Evolutionary conservation across 2,113 vertebrate species (phyloP).

Genomic region (Elephas maximus): DNA sequence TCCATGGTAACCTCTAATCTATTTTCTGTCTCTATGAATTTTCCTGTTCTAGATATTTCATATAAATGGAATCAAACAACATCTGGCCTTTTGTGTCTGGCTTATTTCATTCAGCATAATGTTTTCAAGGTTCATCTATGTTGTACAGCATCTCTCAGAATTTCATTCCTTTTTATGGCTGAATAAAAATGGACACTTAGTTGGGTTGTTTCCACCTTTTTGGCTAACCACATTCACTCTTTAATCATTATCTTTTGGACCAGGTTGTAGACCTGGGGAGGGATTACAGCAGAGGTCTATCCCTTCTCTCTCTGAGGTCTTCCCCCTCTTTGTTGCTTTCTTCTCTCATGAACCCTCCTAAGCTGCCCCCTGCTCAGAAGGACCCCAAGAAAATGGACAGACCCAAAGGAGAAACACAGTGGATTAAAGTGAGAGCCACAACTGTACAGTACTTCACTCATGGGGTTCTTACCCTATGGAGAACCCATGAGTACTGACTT

Average conservation of each 20-base stretch:
- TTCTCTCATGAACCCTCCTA: not conserved
- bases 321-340: not conserved
- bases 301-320: not conserved
- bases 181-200: not conserved
- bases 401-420: not conserved
- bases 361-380: not conserved
- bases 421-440: not conserved
- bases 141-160: not conserved
- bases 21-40: not conserved
- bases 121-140: not conserved
- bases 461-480: not conserved
- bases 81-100: not conserved
- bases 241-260: not conserved
- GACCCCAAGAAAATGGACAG: not conserved
- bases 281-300: not conserved
- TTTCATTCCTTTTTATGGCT: not conserved
- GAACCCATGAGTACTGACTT: not conserved
- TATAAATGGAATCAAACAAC: not conserved
- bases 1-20: not conserved
- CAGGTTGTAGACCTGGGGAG: not conserved
- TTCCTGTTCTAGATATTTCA: not conserved
- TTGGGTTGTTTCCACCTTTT: not conserved
- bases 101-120: not conserved
- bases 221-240: not conserved
- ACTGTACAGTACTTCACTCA: not conserved